phyloP scores from a whole-genome alignment of 2,888 invertebrate species.

The Uropetala carovei region DNA sequence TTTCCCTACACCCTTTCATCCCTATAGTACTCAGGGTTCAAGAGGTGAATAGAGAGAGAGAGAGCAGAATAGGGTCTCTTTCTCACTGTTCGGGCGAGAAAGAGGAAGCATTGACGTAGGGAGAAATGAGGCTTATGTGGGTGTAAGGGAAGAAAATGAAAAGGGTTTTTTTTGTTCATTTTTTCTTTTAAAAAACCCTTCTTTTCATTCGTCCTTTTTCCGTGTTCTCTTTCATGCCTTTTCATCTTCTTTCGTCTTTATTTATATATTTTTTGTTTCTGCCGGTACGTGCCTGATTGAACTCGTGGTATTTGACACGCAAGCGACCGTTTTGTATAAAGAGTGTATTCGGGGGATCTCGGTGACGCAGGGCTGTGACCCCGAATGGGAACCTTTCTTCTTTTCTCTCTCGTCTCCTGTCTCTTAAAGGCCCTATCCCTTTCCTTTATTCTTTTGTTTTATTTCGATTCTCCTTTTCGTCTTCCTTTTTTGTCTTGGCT shows the following conservation, averaged over 20 bases:
- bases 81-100: background rate
- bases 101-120: slow-evolving; percentile 36
- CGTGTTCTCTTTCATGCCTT: slow-evolving; percentile 33
- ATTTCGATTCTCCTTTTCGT: slow-evolving; percentile 11
- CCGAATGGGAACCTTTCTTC: slow-evolving; percentile 52
- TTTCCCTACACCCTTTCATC: slow-evolving; percentile 24
- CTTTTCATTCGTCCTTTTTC: slow-evolving; percentile 1
- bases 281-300: slow-evolving; percentile 57
- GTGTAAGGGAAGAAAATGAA: slow-evolving; percentile 55
- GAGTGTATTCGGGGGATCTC: slow-evolving; percentile 44
- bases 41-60: slow-evolving; percentile 39
- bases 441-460: slow-evolving; percentile 47
- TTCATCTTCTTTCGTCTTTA: slow-evolving; percentile 43
- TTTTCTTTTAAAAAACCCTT: slow-evolving; percentile 41
- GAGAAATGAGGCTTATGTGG: background rate
- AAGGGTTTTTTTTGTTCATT: slow-evolving; percentile 37
- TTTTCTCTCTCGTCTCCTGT: slow-evolving; percentile 38
- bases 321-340: slow-evolving; percentile 40
- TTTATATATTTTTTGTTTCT: slow-evolving; percentile 37
- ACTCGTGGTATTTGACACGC: slow-evolving; percentile 59
- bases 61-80: background rate
- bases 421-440: background rate
- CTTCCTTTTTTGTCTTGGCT: background rate
- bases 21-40: background rate
- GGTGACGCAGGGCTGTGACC: slow-evolving; percentile 30